Percentiles rank a stretch among this genome's conserved stretches.
These are phyloP conservation scores for Nephrocerus scutellatus DNA, from an alignment of 2,888 invertebrate species.

Conservation along the genomic window DNA sequence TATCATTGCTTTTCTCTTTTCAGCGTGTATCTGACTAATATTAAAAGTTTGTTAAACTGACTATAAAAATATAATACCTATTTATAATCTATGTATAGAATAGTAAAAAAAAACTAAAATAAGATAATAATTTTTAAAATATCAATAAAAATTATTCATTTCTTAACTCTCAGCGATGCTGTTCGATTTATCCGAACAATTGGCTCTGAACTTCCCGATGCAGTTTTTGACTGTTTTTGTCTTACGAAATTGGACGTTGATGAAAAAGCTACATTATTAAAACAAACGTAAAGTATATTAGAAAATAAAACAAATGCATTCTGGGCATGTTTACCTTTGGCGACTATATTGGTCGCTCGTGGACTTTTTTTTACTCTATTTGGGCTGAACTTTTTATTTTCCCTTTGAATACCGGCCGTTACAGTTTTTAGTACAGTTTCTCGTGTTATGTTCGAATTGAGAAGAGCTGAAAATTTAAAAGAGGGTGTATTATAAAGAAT, in stretches of 20 bases:
- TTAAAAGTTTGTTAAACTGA: no score
- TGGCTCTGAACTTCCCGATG: no score
- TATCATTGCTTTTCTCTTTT: no score
- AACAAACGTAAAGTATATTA: no score
- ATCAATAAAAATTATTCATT: no score
- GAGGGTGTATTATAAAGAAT: neutral
- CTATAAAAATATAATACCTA: no score
- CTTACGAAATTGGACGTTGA: conserved; percentile 30
- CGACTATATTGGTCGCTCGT: conserved; percentile 31
- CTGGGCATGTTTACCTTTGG: conserved; percentile 35
- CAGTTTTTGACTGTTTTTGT: conserved; percentile 29
- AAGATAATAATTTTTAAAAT: no score
- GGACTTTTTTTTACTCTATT: conserved; percentile 43
- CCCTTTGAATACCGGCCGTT: conserved; percentile 38
- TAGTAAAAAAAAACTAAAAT: no score
- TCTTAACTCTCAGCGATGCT: conserved; percentile 43
- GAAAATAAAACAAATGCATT: no score
- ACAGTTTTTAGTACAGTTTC: conserved; percentile 32
- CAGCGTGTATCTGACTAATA: no score
- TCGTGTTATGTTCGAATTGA: conserved; percentile 33
- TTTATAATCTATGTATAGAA: no score
- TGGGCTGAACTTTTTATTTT: conserved; percentile 40
- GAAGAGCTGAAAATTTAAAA: conserved; percentile 29
- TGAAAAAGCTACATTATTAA: no score
- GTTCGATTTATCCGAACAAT: conserved; percentile 41